Percentiles rank a stretch among this genome's conserved stretches.
Evolutionary conservation across 2,113 vertebrate species (phyloP).

Genomic region (Lepus timidus): DNA sequence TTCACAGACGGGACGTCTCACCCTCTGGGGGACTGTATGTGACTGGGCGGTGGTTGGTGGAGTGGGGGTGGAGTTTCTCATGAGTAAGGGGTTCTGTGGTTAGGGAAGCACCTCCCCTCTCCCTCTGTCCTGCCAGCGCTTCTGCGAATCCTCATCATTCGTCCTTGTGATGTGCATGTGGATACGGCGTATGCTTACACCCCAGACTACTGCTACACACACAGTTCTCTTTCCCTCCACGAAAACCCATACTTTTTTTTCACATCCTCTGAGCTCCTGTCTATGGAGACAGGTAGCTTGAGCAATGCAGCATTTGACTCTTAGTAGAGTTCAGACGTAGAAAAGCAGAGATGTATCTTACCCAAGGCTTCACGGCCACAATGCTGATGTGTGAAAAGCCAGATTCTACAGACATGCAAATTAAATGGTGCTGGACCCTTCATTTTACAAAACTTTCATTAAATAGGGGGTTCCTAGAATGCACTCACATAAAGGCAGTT

Average conservation of each 20-base stretch:
- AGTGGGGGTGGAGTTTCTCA: background rate
- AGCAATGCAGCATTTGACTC: background rate
- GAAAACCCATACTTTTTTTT: background rate
- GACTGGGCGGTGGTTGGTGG: background rate
- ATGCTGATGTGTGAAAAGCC: background rate
- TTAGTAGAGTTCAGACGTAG: background rate
- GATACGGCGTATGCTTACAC: background rate
- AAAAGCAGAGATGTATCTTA: background rate
- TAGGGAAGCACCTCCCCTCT: background rate
- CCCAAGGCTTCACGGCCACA: background rate
- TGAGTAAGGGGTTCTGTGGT: background rate
- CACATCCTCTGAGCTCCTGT: background rate
- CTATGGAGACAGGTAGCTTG: background rate
- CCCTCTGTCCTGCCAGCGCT: background rate
- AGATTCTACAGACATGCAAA: background rate
- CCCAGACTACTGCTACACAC: background rate
- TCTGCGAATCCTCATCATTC: background rate
- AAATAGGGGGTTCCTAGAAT: conserved; percentile 4
- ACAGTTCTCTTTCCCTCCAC: conserved; percentile 26
- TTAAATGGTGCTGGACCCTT: background rate
- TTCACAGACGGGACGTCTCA: background rate
- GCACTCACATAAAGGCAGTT: background rate
- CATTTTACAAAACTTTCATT: background rate
- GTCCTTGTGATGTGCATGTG: background rate
- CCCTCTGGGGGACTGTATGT: background rate